These are phyloP conservation scores for Anguilla megastoma DNA, from an alignment of 2,797 vertebrate species.

Conservation along the genomic window DNA sequence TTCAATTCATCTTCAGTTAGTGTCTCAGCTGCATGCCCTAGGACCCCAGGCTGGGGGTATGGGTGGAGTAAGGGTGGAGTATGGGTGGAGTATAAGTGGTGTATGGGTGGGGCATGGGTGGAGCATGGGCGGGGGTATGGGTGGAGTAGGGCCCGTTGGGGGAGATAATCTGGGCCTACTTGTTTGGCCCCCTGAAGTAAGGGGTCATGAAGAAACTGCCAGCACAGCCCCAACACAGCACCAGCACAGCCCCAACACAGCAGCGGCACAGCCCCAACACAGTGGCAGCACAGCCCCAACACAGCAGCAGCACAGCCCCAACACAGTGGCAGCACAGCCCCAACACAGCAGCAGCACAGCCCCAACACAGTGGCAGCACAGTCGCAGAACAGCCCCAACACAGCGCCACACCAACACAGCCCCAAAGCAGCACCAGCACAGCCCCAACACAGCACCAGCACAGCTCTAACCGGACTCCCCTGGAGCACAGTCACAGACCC, in stretches of 20 bases:
- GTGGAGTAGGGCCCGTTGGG: not conserved
- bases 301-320: not conserved
- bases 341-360: not conserved
- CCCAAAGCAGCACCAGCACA: not conserved
- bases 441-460: not conserved
- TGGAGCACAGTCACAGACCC: not conserved
- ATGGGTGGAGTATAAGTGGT: too few relatives aligned
- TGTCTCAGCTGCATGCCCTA: too few relatives aligned
- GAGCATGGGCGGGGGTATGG: not conserved
- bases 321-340: not conserved
- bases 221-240: not conserved
- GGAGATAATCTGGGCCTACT: too few relatives aligned
- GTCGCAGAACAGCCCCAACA: not conserved
- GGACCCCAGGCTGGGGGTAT: too few relatives aligned
- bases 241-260: not conserved
- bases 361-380: not conserved
- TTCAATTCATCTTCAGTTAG: too few relatives aligned
- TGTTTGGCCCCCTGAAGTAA: too few relatives aligned
- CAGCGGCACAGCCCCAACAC: not conserved
- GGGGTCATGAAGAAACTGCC: not conserved
- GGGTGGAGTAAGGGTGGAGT: too few relatives aligned
- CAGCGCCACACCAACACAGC: not conserved
- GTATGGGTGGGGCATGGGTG: not conserved
- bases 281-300: not conserved
- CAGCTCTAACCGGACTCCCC: not conserved